Evolutionary conservation across 2,888 invertebrate genomes (phyloP), one percentile per base, ranked within the genome.

Genomic region (Melieria picta): DNA sequence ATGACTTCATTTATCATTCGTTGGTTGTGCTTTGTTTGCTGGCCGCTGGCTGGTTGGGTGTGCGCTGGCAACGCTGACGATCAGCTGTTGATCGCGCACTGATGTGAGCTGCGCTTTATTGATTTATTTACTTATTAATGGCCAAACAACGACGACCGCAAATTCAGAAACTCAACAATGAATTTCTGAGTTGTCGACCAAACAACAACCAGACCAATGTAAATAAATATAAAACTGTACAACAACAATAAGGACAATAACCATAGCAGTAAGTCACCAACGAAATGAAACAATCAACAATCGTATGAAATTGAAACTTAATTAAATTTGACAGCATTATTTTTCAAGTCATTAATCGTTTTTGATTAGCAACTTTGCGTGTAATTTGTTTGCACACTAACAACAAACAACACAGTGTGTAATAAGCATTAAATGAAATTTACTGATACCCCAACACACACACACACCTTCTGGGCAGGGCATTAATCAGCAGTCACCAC

Each of bases 261-360:
- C 10, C 9, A 11, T 11, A 64, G n/a, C 47, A n/a, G 48, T 13
- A 16, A 43, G 46, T 43, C 46, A 57, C 30, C 55, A 66, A 7
- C 47, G 16, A 43, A 52, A 66, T 50, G 55, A 65, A 52, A 52
- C 5, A 6, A 7, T 52, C 13, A 52, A 52, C 13, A 30, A 30
- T 52, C 52, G 50, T 50, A 63, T 30, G 30, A 71, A 78, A 79
- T 79, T 76, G 75, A 76, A 79, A 78, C 79, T 78, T 81, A 82
- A 81, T 80, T 80, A 81, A 80, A 80, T 73, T 73, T 80, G 81
- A 81, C 80, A 77, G 78, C 76, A 78, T 76, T 77, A 80, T 79
- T 79, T 30, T 69, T 77, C 79, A 56, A 67, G 69, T 72, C 72
- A 74, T 73, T 67, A 74, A 74, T 76, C 72, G 72, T 77, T 77